Conservation (phyloP, 1,140 invertebrate species). For the Octopus bimaculoides region DNA sequence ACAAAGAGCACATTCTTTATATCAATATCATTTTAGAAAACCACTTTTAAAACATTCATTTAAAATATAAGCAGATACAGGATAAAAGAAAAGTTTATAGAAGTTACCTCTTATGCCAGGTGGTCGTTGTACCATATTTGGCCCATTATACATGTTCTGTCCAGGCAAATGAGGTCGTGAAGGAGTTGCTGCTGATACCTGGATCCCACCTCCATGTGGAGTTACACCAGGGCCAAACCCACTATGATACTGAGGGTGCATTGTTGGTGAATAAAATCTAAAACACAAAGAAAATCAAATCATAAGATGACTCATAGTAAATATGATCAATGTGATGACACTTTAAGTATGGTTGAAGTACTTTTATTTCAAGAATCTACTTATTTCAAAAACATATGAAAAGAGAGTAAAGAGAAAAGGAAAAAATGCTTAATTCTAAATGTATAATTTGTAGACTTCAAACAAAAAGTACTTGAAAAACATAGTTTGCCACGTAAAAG, state of each 20-base stretch:
- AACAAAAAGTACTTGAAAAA: no score
- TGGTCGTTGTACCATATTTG: conserved; percentile 21
- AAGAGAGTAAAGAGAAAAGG: no score
- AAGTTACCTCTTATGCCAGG: neutral
- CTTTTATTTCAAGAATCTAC: no score
- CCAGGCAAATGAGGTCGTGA: conserved; percentile 12
- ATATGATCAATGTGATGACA: no score
- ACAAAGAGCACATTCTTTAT: neutral
- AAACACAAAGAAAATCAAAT: neutral
- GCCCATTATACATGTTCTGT: conserved; percentile 14
- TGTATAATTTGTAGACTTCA: no score
- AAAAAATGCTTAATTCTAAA: no score
- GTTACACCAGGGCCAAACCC: conserved; percentile 22
- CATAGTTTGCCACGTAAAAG: no score
- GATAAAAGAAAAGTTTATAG: neutral
- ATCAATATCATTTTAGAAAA: neutral
- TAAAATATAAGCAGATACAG: conserved; percentile 2
- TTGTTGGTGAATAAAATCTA: neutral
- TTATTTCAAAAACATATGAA: no score
- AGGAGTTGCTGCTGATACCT: conserved; percentile 17
- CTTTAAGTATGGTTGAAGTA: no score
- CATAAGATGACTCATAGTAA: no score
- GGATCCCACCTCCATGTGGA: conserved; percentile 20
- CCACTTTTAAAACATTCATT: neutral
- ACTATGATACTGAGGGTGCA: conserved; percentile 25